Base-by-base conservation (phyloP, 2,888 invertebrate species). In the Platycnemis pennipes region DNA sequence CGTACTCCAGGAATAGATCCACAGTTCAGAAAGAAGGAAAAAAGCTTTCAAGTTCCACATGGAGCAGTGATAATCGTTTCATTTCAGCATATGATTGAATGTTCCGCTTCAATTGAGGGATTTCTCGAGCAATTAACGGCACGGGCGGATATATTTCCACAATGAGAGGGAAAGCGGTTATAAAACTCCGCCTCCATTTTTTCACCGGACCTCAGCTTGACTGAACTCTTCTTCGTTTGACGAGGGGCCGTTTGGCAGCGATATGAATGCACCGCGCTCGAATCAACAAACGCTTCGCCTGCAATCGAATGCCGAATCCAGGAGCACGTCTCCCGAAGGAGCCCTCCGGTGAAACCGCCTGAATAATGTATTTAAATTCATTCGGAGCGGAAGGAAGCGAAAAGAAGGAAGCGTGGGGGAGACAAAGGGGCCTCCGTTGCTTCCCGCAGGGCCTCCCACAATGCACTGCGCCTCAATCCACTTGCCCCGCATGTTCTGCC, bases 321-420 rank as follows among this genome's bases (percentile, higher is more conserved):
- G n/a, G n/a, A n/a, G n/a, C n/a, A n/a, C n/a, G n/a, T 13, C 45
- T 13, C 13, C 45, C 44, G 1, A 22, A 31, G 31, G 56, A 42
- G 44, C 56, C 91, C 91, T 26, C 44, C 63, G 91, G 91, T 91
- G 91, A 63, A 91, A 91, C 45, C 91, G 91, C 63, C 69, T 91
- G 91, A 91, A 91, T 91, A 91, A 91, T 91, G 91, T 91, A 91
- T 91, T 91, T 91, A 69, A 91, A 91, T 91, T 63, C 91, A 91
- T 91, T 91, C 91, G 63, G 91, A 69, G 91, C 63, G 89, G 89
- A 89, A 89, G 89, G 56, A 56, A 56, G 56, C 53, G 89, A n/a
- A 87, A 87, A 63, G 89, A 89, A 89, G 42, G 26, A 42, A 42
- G 42, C 42, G 22, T 8, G 87, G 87, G 87, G 91, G 69, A 91